Evolutionary conservation across 2,113 vertebrate genomes (phyloP), one percentile per base, ranked within the genome.

Genomic region (Eira barbara): DNA sequence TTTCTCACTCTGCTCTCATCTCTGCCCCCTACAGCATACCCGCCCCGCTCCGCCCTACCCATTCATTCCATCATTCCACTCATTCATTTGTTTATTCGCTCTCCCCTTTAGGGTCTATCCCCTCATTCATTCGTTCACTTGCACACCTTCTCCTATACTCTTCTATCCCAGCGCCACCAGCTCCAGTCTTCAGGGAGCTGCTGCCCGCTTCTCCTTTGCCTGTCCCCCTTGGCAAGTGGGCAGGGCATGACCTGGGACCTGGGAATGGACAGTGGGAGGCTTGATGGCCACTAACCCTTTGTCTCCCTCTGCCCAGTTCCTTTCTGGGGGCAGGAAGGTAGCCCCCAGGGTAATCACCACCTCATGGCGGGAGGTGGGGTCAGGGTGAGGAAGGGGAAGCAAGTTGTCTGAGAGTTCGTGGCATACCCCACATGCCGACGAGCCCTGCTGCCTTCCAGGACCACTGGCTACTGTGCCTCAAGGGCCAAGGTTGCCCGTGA

Each of bases 41-140:
- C 36, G 10, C 6, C 15, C n/a, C 2, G 6, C 39, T 39, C 27
- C 2, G 3, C 7, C 25, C 36, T 23, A 3, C n/a, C 7, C 36
- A 15, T 79, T 67, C 34, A 47, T 18, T 71, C 9, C 57, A 45
- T 29, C 29, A 45, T 76, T 45, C 42, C 10, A 25, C 39, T 92
- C 63, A 23, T 45, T 49, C 36, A 55, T 29, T 67, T 67, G 31
- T 69, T 69, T 34, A 69, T 20, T 76, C 36, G 47, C 45, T 57
- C 55, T 55, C 36, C 23, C 14, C 7, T 59, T 94, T 11, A 67
- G 36, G 42, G 25, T 85, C 79, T 21, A n/a, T 25, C 71, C 59
- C 13, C 78, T 73, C 65, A 94, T 63, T 57, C 52, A 65, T 36
- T 92, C 84, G 78, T 29, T 89, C 17, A 15, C 52, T 71, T 23